A percentile compares a stretch with the other conserved stretches of the same genome.
Conservation (phyloP, 2,888 invertebrate genomes). For the Carcina quercana region DNA sequence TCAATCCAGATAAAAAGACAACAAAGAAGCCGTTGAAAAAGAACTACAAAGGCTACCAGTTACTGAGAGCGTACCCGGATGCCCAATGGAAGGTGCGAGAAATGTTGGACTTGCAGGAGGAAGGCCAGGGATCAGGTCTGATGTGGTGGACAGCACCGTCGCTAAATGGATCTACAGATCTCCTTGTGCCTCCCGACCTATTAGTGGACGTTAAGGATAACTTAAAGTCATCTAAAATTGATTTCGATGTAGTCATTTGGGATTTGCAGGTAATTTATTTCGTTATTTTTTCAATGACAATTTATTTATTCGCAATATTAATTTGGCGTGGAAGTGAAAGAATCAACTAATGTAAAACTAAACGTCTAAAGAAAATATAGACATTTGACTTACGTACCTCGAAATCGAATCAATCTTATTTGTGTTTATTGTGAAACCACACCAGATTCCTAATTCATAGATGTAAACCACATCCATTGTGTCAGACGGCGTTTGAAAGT, state of each 20-base stretch:
- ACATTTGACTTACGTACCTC: too few species aligned
- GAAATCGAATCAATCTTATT: too few species aligned
- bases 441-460: too few species aligned
- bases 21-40: slow-evolving; percentile 53
- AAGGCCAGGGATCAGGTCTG: slow-evolving; percentile 60
- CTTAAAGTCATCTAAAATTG: slow-evolving; percentile 76
- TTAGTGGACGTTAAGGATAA: slow-evolving; percentile 73
- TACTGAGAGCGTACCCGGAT: slow-evolving; percentile 60
- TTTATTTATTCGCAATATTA: too few species aligned
- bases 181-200: slow-evolving; percentile 82
- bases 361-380: too few species aligned
- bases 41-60: slow-evolving; percentile 73
- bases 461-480: too few species aligned
- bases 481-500: too few species aligned
- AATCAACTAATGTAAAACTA: too few species aligned
- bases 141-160: slow-evolving; percentile 70
- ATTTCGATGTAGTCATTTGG: slow-evolving; percentile 79
- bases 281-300: too few species aligned
- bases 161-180: slow-evolving; percentile 76
- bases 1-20: slow-evolving; percentile 39
- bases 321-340: too few species aligned
- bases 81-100: slow-evolving; percentile 58
- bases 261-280: slow-evolving; percentile 82
- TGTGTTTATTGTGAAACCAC: too few species aligned
- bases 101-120: slow-evolving; percentile 61